These are phyloP conservation scores for Kryphioiulus occultus DNA, from an alignment of 2,888 invertebrate species.

Conservation along the genomic window DNA sequence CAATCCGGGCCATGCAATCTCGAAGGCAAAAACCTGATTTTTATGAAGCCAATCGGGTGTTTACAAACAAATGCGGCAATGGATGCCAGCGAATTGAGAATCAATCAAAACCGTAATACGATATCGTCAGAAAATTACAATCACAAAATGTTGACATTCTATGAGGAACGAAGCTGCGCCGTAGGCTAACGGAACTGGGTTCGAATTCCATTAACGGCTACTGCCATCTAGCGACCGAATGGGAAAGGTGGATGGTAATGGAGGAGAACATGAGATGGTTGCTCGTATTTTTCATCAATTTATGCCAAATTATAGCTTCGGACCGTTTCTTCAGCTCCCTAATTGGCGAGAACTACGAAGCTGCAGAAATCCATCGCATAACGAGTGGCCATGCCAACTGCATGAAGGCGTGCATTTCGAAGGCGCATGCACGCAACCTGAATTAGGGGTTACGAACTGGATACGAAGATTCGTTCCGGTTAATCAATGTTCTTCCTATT, in stretches of 20 bases:
- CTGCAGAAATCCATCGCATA: conserved; percentile 6
- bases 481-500: neutral
- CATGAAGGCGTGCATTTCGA: neutral
- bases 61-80: too few relatives aligned
- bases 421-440: neutral
- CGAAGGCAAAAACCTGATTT: too few relatives aligned
- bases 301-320: neutral
- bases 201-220: too few relatives aligned
- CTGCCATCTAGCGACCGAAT: too few relatives aligned
- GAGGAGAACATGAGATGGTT: neutral
- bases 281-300: conserved; percentile 7
- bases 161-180: too few relatives aligned
- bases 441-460: neutral
- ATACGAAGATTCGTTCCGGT: neutral
- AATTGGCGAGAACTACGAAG: neutral
- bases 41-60: too few relatives aligned
- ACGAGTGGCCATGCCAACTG: neutral
- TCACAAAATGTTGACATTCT: too few relatives aligned
- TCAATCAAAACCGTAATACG: too few relatives aligned
- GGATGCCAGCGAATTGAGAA: too few relatives aligned
- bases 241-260: neutral
- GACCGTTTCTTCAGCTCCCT: neutral
- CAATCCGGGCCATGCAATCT: too few relatives aligned
- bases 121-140: too few relatives aligned
- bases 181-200: too few relatives aligned